phyloP scores from a whole-genome alignment of 2,113 vertebrate species.

The Catharus minimus region DNA sequence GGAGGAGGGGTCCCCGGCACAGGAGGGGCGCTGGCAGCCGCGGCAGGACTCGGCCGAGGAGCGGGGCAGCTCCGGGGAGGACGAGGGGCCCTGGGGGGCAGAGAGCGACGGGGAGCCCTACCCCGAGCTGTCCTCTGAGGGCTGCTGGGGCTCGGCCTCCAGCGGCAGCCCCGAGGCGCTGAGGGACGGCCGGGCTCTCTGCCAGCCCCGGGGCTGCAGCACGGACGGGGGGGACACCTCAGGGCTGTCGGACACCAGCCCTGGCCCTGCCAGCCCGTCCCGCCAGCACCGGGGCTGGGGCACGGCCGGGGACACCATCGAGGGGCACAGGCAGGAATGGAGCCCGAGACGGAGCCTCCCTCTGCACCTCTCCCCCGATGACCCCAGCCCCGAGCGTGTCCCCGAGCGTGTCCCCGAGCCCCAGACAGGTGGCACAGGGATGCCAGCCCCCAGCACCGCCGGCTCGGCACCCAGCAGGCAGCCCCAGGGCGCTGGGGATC shows the following conservation, averaged over 20 bases:
- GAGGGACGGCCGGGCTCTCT: neutral
- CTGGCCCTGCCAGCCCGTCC: neutral
- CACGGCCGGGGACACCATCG: neutral
- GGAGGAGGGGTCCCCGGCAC: slow-evolving; percentile 15
- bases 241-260: slow-evolving; percentile 19
- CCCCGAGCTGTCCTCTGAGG: slow-evolving; percentile 7
- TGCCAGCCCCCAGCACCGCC: neutral
- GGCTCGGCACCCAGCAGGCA: neutral
- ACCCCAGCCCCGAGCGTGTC: slow-evolving; percentile 33
- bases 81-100: neutral
- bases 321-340: neutral
- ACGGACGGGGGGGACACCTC: neutral
- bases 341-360: neutral
- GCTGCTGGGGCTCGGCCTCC: neutral
- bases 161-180: neutral
- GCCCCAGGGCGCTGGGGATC: rapidly evolving
- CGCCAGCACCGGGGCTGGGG: neutral
- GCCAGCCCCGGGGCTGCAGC: neutral
- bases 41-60: slow-evolving; percentile 41
- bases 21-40: slow-evolving; percentile 8
- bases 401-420: slow-evolving; percentile 60
- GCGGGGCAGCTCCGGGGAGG: neutral
- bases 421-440: neutral
- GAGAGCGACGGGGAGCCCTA: slow-evolving; percentile 26
- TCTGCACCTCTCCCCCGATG: neutral